Conservation (phyloP, 2,113 vertebrate genomes). For the Ptyas mucosa region DNA sequence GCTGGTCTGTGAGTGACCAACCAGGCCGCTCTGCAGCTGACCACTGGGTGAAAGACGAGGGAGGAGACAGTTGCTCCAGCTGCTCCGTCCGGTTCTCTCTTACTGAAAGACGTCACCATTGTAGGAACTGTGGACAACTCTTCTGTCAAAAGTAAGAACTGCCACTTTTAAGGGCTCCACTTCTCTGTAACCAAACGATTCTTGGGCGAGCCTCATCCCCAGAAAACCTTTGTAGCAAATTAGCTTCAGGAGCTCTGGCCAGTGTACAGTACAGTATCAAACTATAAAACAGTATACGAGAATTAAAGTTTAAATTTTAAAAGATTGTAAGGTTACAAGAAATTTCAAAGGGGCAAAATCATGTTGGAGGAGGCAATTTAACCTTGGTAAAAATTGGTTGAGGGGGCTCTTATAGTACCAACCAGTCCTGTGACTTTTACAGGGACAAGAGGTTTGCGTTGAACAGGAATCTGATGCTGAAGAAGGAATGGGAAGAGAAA, state of each 20-base stretch:
- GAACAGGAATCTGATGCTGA: background rate
- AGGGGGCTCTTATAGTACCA: too few relatives aligned
- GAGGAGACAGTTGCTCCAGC: conserved; percentile 91
- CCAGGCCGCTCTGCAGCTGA: conserved; percentile 91
- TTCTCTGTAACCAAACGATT: background rate
- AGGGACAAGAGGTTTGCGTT: background rate
- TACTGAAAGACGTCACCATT: conserved; percentile 93
- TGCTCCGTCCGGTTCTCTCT: conserved; percentile 91
- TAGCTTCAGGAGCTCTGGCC: background rate
- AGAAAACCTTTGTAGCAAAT: background rate
- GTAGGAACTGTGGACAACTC: conserved; percentile 97
- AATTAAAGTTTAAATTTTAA: too few relatives aligned
- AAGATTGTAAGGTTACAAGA: too few relatives aligned
- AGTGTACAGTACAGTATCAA: too few relatives aligned
- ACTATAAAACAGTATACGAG: too few relatives aligned
- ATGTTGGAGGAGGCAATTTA: too few relatives aligned
- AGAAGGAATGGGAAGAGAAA: background rate
- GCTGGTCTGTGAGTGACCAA: conserved; percentile 98
- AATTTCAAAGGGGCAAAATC: too few relatives aligned
- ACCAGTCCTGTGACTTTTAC: background rate
- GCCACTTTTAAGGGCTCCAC: background rate
- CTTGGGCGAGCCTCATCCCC: background rate
- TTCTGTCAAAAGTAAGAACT: conserved; percentile 98
- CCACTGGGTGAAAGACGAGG: conserved; percentile 99
- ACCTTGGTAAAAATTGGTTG: too few relatives aligned